Evolutionary conservation across 2,113 vertebrate species (phyloP).

Genomic region (Peromyscus leucopus): DNA sequence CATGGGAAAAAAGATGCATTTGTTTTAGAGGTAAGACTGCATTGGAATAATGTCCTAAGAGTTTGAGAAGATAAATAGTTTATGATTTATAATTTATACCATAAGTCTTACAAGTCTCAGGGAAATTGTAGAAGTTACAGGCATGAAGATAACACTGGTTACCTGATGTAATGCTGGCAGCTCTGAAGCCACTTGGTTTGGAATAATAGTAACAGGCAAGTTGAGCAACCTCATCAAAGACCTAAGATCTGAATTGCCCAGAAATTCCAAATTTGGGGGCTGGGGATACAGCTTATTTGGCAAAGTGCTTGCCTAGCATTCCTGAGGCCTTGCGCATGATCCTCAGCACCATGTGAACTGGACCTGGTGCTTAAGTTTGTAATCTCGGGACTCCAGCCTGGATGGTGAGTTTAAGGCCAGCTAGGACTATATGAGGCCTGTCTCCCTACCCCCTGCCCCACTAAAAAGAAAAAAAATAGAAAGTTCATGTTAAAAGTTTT

Average conservation of each 20-base stretch:
- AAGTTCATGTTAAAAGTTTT: background rate
- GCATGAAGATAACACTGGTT: conserved; percentile 13
- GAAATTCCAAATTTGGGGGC: background rate
- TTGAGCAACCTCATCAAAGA: background rate
- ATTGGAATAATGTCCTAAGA: conserved; percentile 40
- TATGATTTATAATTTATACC: background rate
- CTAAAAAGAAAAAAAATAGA: background rate
- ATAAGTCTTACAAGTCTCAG: background rate
- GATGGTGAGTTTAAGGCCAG: background rate
- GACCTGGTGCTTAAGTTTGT: background rate
- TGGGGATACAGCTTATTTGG: background rate
- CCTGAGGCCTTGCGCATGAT: background rate
- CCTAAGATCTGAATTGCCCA: background rate
- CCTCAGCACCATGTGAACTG: background rate
- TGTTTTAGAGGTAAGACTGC: conserved; percentile 93
- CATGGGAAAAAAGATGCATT: conserved; percentile 99
- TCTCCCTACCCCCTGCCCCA: background rate
- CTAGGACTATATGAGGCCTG: background rate
- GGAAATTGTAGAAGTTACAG: background rate
- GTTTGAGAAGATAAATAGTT: background rate
- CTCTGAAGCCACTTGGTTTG: conserved; percentile 36
- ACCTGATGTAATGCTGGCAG: background rate
- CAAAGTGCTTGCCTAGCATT: background rate
- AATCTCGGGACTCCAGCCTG: background rate
- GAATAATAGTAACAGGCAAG: conserved; percentile 15